Conservation (phyloP, 1,140 invertebrate species). For the Brachionus koreanus region DNA sequence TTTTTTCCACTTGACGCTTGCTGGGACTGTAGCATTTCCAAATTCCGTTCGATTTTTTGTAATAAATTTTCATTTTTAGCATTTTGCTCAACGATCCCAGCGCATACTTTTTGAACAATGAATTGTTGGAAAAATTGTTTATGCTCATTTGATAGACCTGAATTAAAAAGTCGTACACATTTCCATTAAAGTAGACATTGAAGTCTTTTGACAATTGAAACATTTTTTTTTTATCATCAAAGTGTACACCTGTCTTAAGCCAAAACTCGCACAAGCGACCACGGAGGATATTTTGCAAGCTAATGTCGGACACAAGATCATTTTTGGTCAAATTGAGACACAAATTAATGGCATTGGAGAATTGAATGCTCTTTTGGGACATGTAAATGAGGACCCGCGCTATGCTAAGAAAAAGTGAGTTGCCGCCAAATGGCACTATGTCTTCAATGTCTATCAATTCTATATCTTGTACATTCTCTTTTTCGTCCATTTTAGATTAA, state of each 20-base stretch:
- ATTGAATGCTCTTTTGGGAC: background rate
- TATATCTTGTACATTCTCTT: conserved; percentile 18
- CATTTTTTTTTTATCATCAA: conserved; percentile 1
- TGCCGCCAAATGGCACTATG: conserved; percentile 30
- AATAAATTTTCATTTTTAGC: conserved; percentile 31
- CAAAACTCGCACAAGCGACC: conserved; percentile 25
- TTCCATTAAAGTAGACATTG: background rate
- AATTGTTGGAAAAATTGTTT: conserved; percentile 37
- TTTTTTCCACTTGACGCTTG: background rate
- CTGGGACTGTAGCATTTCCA: conserved; percentile 26
- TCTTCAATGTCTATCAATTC: conserved; percentile 42
- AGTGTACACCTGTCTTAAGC: background rate
- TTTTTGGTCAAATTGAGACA: background rate
- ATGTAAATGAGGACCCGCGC: conserved; percentile 29
- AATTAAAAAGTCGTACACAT: conserved; percentile 41
- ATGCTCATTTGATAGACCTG: conserved; percentile 43
- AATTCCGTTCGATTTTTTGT: conserved; percentile 21
- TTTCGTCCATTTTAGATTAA: background rate
- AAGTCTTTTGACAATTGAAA: conserved; percentile 13
- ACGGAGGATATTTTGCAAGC: background rate
- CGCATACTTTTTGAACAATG: conserved; percentile 38
- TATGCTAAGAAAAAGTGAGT: conserved; percentile 8
- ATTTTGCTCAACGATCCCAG: background rate
- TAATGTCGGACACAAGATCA: conserved; percentile 6
- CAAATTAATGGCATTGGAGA: background rate